These are phyloP conservation scores for Phrynocephalus forsythii DNA, from an alignment of 2,797 vertebrate species.

Conservation along the genomic window DNA sequence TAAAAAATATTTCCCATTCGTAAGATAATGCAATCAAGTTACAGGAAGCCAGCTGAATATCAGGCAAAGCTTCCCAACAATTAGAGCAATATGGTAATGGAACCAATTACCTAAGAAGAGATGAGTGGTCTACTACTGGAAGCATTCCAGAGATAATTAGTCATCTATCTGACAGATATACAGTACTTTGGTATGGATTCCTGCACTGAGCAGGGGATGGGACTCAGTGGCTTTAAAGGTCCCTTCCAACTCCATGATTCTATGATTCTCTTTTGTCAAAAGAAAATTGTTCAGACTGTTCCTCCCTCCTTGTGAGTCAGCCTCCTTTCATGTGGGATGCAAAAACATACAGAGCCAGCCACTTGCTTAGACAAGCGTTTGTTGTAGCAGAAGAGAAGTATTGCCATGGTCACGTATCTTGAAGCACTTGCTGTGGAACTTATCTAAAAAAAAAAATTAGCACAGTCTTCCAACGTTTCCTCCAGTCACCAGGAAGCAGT, in stretches of 20 bases:
- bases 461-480: constrained; percentile 25
- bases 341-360: neutral
- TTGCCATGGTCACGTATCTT: neutral
- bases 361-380: neutral
- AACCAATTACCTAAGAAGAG: too few relatives aligned
- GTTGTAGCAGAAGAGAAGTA: constrained; percentile 14
- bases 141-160: too few relatives aligned
- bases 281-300: neutral
- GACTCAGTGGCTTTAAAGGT: too few relatives aligned
- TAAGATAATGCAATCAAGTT: neutral
- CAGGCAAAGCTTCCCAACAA: too few relatives aligned
- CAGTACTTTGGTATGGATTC: too few relatives aligned
- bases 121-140: too few relatives aligned
- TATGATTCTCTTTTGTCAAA: neutral
- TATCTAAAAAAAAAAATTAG: constrained; percentile 1
- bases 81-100: too few relatives aligned
- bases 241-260: too few relatives aligned
- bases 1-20: neutral
- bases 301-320: neutral
- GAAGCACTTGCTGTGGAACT: constrained; percentile 20
- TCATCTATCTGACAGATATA: too few relatives aligned
- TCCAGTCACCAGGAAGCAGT: constrained; percentile 2
- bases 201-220: too few relatives aligned
- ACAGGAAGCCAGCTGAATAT: too few relatives aligned
- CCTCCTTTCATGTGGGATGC: neutral